Base-by-base conservation (phyloP, 2,797 vertebrate species). In the Falco rusticolus region DNA sequence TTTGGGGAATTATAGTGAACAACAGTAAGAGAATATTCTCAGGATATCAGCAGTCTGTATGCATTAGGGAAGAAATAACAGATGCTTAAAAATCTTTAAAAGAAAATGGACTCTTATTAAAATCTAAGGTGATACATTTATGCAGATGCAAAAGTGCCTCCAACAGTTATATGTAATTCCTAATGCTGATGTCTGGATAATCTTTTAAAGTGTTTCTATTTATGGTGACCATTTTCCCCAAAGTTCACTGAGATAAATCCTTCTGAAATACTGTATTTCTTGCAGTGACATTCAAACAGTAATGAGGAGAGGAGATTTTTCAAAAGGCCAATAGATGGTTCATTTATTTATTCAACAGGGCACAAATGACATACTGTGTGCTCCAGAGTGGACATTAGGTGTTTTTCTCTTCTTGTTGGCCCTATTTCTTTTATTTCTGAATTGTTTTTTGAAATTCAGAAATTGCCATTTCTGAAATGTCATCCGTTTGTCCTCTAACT, bases 11-110 rank as follows among this genome's bases (percentile, higher is more conserved):
- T 94, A 33, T 61, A 56, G 13, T 63, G 61, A 81, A 51, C 50
- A 92, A 31, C 64, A 84, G n/a, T 61, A 84, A 72, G 59, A 91
- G 89, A 72, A 63, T 76, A 81, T 68, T 94, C 57, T 84, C 72
- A 90, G 83, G 56, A 72, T 76, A 63, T 80, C 47, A 90, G n/a
- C 43, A 72, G 13, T 88, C 65, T 64, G 4, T 82, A 20, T 76
- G 56, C n/a, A 41, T 88, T 90, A 84, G 25, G 31, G 41, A 93
- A 91, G 69, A 69, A 94, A 56, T 69, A 87, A 59, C 39, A 89
- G 50, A 63, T 68, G 45, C 51, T 70, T 87, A 63, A 77, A 87
- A 81, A 81, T 78, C 51, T 41, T 90, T 88, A 45, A 33, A 84
- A 94, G 66, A 72, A 22, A 78, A 60, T 48, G 31, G 51, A 63